phyloP scores from a whole-genome alignment of 2,888 invertebrate genomes.

The Sarcophaga carnaria region DNA sequence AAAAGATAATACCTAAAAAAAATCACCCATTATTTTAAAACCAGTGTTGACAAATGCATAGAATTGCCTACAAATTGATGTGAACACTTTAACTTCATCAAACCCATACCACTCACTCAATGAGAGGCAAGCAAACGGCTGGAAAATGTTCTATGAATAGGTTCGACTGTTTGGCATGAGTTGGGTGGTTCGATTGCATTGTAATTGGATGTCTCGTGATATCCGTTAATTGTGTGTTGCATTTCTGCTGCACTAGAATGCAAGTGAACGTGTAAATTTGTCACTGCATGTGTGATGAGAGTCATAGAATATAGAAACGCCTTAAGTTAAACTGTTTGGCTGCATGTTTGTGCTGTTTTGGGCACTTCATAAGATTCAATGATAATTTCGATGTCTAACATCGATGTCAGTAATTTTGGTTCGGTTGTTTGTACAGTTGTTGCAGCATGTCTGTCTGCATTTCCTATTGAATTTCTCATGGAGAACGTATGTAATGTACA shows the following conservation, averaged over 20 bases:
- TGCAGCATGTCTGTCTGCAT: neutral
- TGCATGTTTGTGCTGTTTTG: neutral
- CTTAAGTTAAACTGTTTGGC: slow-evolving; percentile 2
- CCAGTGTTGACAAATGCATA: too few species aligned
- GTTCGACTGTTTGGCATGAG: neutral
- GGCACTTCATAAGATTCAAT: neutral
- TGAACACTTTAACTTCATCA: too few species aligned
- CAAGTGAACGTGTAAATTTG: slow-evolving; percentile 2
- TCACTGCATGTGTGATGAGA: neutral
- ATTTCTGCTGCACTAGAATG: neutral
- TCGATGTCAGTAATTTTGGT: neutral
- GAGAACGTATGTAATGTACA: neutral
- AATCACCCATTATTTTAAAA: too few species aligned
- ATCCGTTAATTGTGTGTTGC: slow-evolving; percentile 1
- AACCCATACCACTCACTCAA: too few species aligned
- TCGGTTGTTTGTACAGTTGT: neutral
- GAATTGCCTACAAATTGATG: too few species aligned
- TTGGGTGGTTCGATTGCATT: neutral
- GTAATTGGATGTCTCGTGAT: neutral
- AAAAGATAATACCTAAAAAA: too few species aligned
- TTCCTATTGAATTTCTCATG: neutral
- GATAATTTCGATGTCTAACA: neutral
- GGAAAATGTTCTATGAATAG: too few species aligned
- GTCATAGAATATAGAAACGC: slow-evolving; percentile 6
- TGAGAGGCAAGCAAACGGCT: too few species aligned